Conservation (phyloP, 2,797 vertebrate genomes). For the Gallinago solitaria region DNA sequence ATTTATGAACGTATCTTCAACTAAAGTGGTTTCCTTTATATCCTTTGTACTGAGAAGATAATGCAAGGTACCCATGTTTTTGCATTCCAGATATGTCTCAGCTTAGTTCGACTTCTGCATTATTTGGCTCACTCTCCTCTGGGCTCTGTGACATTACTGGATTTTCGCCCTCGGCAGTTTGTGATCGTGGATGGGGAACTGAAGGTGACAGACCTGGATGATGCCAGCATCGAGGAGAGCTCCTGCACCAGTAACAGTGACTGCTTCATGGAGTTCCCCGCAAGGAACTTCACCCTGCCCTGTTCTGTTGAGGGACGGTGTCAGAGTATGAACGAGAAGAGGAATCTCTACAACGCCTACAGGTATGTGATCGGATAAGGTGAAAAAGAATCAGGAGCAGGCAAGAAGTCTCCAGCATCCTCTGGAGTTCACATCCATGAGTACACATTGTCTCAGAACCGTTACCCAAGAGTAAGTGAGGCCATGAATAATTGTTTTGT, state of each 20-base stretch:
- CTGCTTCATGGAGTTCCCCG: constrained; percentile 87
- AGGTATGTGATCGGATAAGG: constrained; percentile 69
- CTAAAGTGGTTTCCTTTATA: background rate
- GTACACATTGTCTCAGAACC: background rate
- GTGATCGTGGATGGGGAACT: constrained; percentile 87
- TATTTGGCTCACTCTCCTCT: constrained; percentile 89
- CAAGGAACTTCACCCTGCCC: constrained; percentile 86
- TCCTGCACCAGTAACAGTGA: constrained; percentile 76
- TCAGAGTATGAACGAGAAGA: constrained; percentile 86
- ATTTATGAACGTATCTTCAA: background rate
- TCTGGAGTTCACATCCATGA: background rate
- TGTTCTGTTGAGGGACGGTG: constrained; percentile 84
- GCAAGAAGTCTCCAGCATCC: background rate
- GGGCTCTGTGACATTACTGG: constrained; percentile 87
- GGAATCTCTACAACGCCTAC: constrained; percentile 91
- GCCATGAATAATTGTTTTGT: background rate
- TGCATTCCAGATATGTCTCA: constrained; percentile 85
- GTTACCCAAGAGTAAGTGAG: background rate
- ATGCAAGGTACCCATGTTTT: background rate
- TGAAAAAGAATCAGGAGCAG: background rate
- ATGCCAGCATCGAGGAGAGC: constrained; percentile 85
- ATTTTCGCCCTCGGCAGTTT: constrained; percentile 92
- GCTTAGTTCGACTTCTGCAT: constrained; percentile 85
- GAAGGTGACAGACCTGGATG: constrained; percentile 89
- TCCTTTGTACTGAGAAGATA: background rate